Percentiles rank a stretch among this genome's conserved stretches.
Conservation (phyloP, 2,113 vertebrate species). For the Phaethon lepturus region DNA sequence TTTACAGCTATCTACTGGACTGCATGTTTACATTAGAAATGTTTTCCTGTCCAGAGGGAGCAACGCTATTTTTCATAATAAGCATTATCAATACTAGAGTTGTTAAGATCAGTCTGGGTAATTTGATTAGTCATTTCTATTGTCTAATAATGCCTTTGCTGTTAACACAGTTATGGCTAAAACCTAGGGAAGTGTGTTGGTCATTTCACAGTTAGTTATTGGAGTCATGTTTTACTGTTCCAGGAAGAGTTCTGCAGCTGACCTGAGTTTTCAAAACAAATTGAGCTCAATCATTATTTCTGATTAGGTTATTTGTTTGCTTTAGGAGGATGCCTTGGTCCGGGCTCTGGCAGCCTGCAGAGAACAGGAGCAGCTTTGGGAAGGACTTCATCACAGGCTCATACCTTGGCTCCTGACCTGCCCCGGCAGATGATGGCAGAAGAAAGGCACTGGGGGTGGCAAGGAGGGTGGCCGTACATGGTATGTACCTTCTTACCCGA, state of each 20-base stretch:
- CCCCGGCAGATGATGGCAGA: neutral
- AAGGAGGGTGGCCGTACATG: accelerated
- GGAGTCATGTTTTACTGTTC: neutral
- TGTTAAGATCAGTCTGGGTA: neutral
- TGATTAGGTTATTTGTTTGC: neutral
- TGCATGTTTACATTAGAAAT: neutral
- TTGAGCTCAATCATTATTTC: neutral
- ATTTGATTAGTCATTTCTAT: neutral
- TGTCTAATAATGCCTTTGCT: neutral
- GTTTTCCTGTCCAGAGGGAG: neutral
- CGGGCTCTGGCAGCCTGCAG: neutral
- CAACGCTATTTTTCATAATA: neutral
- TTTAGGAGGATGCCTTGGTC: neutral
- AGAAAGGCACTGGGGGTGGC: neutral
- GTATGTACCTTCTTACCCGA: accelerated
- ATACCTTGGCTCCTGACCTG: accelerated
- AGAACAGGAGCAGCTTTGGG: neutral
- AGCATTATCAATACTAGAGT: neutral
- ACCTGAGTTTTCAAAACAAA: constrained; percentile 22
- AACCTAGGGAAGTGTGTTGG: neutral
- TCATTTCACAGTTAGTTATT: constrained; percentile 11
- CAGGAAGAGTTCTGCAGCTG: neutral
- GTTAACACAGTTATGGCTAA: neutral
- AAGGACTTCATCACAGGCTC: neutral
- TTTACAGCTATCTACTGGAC: constrained; percentile 13